Conservation (phyloP, 2,797 vertebrate genomes). For the Setipinna tenuifilis region DNA sequence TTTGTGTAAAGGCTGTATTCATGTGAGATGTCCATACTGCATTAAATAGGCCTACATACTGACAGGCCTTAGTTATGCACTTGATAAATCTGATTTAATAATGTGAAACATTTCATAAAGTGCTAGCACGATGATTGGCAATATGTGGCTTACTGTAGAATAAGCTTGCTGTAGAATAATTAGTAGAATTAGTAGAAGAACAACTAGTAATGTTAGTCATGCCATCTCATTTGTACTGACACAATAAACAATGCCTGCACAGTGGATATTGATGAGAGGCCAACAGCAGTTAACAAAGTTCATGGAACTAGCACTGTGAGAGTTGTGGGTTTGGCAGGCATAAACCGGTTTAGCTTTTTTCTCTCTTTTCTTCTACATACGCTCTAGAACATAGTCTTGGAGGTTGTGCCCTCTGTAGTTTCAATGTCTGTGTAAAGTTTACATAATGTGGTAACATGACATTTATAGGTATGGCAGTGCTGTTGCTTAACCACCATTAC, state of each 20-base stretch:
- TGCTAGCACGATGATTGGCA: background rate
- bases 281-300: background rate
- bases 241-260: background rate
- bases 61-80: too few relatives aligned
- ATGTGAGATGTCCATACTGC: too few relatives aligned
- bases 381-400: too few relatives aligned
- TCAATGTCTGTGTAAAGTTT: too few relatives aligned
- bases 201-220: background rate
- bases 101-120: background rate
- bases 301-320: background rate
- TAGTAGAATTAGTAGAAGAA: background rate
- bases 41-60: too few relatives aligned
- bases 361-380: too few relatives aligned
- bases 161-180: background rate
- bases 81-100: background rate
- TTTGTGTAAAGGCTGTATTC: too few relatives aligned
- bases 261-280: background rate
- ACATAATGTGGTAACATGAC: too few relatives aligned
- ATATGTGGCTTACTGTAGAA: background rate
- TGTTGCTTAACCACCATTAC: too few relatives aligned
- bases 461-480: too few relatives aligned
- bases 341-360: background rate
- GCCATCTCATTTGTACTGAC: background rate
- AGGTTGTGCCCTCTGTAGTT: too few relatives aligned
- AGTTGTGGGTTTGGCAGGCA: background rate